Conservation (phyloP, 1,140 invertebrate species). For the Dendroctonus valens region DNA sequence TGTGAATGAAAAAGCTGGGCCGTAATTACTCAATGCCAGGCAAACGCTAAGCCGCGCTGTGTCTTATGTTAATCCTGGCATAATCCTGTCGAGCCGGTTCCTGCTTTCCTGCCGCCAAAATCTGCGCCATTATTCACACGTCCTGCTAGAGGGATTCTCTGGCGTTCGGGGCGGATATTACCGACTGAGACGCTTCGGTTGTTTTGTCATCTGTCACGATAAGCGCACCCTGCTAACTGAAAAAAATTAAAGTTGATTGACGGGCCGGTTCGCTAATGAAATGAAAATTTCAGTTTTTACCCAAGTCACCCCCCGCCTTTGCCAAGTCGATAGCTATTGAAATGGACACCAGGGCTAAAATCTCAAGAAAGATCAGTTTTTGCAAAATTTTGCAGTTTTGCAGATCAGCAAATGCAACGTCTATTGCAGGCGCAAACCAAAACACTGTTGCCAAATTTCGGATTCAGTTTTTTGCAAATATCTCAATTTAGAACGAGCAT, state of each 20-base stretch:
- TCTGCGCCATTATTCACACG: slow-evolving; percentile 44
- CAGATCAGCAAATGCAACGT: too few species aligned
- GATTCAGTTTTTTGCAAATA: too few species aligned
- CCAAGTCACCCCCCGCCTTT: too few species aligned
- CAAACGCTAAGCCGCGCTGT: slow-evolving; percentile 49
- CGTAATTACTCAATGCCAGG: slow-evolving; percentile 50
- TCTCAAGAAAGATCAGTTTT: too few species aligned
- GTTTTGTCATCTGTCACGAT: slow-evolving; percentile 41
- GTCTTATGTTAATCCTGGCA: slow-evolving; percentile 51
- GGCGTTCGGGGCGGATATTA: slow-evolving; percentile 38
- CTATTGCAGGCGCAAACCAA: too few species aligned
- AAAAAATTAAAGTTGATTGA: slow-evolving; percentile 13
- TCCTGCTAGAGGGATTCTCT: slow-evolving; percentile 25
- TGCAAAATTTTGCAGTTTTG: too few species aligned
- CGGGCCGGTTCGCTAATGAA: background rate
- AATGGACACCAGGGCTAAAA: too few species aligned
- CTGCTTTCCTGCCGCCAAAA: slow-evolving; percentile 43
- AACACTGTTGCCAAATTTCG: too few species aligned
- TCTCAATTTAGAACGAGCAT: too few species aligned
- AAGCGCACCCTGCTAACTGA: slow-evolving; percentile 24
- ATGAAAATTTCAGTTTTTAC: too few species aligned
- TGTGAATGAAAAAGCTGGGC: slow-evolving; percentile 41
- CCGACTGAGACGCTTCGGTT: slow-evolving; percentile 37
- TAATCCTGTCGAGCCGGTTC: slow-evolving; percentile 49
- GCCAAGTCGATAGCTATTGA: too few species aligned